phyloP scores from a whole-genome alignment of 2,113 vertebrate species.

The Istiophorus platypterus region DNA sequence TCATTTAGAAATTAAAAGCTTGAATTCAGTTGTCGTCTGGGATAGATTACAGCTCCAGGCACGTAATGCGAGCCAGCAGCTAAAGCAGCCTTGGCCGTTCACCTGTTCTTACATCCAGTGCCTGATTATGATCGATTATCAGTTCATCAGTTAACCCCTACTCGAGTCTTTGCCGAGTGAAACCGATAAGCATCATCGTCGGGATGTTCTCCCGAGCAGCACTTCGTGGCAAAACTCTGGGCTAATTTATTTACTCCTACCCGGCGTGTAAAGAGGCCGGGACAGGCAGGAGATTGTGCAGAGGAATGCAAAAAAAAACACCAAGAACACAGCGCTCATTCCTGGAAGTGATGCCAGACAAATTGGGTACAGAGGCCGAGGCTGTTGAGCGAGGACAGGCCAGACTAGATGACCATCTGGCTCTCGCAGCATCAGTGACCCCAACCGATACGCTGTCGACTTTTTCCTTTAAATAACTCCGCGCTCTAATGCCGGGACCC shows the following conservation, averaged over 20 bases:
- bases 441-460: constrained; percentile 33
- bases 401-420: constrained; percentile 56
- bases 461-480: constrained; percentile 49
- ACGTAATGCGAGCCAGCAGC: not conserved
- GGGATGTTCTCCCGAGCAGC: not conserved
- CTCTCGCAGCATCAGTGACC: constrained; percentile 39
- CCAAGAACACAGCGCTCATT: constrained; percentile 27
- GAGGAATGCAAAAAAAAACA: constrained; percentile 24
- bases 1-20: constrained; percentile 23
- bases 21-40: not conserved
- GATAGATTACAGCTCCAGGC: constrained; percentile 8
- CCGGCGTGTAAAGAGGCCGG: constrained; percentile 1
- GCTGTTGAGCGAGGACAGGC: constrained; percentile 31
- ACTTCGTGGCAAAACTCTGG: not conserved
- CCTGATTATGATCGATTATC: not conserved
- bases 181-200: not conserved
- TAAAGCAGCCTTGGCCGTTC: constrained; percentile 2
- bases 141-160: not conserved
- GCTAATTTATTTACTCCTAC: not conserved
- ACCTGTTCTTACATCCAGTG: not conserved
- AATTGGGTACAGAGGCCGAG: constrained; percentile 29
- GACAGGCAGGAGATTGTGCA: constrained; percentile 3
- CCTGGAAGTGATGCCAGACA: constrained; percentile 23
- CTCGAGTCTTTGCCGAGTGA: not conserved
- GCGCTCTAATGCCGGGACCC: constrained; percentile 5